Base-by-base conservation (phyloP, 2,888 invertebrate genomes). In the Thysanoteuthis rhombus region DNA sequence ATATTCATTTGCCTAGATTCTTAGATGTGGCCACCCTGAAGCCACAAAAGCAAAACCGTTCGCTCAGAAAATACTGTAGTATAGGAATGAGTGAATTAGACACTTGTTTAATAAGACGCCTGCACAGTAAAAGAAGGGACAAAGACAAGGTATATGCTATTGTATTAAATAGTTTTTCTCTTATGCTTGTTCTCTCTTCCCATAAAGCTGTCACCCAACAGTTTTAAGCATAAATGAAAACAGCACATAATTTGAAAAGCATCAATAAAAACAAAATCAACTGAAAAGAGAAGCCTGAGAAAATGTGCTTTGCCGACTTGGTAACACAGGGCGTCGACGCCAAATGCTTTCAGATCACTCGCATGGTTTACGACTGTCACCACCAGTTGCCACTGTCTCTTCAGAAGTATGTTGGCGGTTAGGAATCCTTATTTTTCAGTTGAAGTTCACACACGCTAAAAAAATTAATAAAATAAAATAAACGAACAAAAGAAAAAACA, bases 141-240 rank as follows among this genome's bases (percentile, higher is more conserved):
- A 58, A 28, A 32, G 58, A 6, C 28, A n/a, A 75, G 12, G 32
- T 10, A 75, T 58, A 22, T 75, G n/a, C 75, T n/a, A 75, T 75
- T 75, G 75, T 75, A 75, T 75, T 8, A 75, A 75, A 75, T 8
- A 8, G 58, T n/a, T 32, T n/a, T 75, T n/a, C 75, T 75, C 75
- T 75, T 28, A 58, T 58, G 28, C 28, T 32, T 28, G 58, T 58
- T 58, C 8, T 58, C 32, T 58, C 58, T 75, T n/a, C 75, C 75
- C 32, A n/a, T 0, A 75, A 75, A n/a, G n/a, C 75, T 75, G 75
- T n/a, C 75, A 75, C 10, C 75, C 75, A 75, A 75, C 75, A 75
- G 75, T 75, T 75, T n/a, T 75, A n/a, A n/a, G n/a, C 75, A 75
- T 75, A 75, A 75, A 75, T 75, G 75, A 75, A 75, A 75, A 75